Evolutionary conservation across 1,140 invertebrate species (phyloP), one percentile per base, ranked within the genome.

Genomic region (Camponotus floridanus): DNA sequence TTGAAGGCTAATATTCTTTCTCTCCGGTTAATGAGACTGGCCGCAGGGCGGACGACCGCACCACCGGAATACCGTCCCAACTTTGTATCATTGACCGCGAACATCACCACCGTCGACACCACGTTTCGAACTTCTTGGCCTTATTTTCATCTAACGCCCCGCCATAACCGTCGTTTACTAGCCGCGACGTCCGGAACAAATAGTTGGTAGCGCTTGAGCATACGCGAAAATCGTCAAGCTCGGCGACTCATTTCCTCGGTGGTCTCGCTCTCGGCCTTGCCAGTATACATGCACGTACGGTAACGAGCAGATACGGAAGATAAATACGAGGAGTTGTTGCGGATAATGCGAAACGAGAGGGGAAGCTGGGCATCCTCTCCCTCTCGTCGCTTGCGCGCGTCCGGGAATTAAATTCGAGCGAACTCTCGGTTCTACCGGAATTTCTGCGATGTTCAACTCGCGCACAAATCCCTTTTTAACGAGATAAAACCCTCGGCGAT

Each of bases 281-380:
- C 33, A 51, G 36, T 88, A 68, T 61, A 70, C 39, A 74, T 31
- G n/a, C 55, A 76, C 59, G 76, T 79, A 80, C 67, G 57, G 73
- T 74, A 62, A 85, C 70, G 21, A 71, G 61, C 83, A 83, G 68
- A 86, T 88, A 71, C 67, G 74, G 87, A 81, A 89, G 88, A 88
- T 89, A 86, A 88, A 89, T 89, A 88, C 87, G 79, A 88, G 83
- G 88, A 89, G 87, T 86, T 88, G 76, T 81, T 62, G 81, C 68
- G 88, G 68, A 86, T 89, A 88, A 88, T 88, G 65, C 85, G 76
- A 88, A 83, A 55, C 64, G 62, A 39, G 76, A 26, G 42, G 64
- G 42, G 15, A n/a, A 42, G 33, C 9, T 26, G 57, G 11, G 31
- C 26, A 13, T 7, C 21, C 21, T 26, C 33, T 3, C 9, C 42